phyloP scores from a whole-genome alignment of 2,113 vertebrate genomes.

The Acanthochromis polyacanthus region DNA sequence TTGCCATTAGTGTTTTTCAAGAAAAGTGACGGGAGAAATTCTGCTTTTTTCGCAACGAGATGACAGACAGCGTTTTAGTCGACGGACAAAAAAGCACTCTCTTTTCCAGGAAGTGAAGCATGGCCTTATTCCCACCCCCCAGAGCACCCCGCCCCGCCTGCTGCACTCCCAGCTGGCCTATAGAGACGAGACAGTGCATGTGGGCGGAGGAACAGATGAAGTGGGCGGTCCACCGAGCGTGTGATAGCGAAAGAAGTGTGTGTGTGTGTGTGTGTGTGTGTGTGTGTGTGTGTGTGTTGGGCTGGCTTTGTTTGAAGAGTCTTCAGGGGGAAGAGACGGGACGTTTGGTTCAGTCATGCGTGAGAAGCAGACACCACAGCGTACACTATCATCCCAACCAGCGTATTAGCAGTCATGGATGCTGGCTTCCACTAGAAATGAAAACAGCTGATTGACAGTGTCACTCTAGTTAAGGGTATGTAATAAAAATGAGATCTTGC shows the following conservation, averaged over 20 bases:
- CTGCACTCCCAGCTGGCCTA: conserved; percentile 74
- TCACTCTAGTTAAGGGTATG: conserved; percentile 1
- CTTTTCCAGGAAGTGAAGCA: conserved; percentile 52
- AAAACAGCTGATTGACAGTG: conserved; percentile 38
- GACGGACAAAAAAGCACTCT: conserved; percentile 12
- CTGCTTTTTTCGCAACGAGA: neutral
- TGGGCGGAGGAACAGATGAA: conserved; percentile 72
- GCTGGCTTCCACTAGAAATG: conserved; percentile 29
- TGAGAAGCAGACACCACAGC: conserved; percentile 35
- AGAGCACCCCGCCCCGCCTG: conserved; percentile 58
- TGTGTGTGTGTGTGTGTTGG: neutral
- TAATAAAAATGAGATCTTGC: no score
- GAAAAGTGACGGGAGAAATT: neutral
- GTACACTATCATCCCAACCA: conserved; percentile 25
- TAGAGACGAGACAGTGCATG: conserved; percentile 43
- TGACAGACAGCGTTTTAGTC: neutral
- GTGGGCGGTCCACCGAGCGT: conserved; percentile 45
- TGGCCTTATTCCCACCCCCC: conserved; percentile 32
- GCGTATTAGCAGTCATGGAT: conserved; percentile 47
- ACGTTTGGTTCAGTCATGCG: conserved; percentile 41
- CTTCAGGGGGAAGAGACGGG: conserved; percentile 25
- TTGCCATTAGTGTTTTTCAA: conserved; percentile 12
- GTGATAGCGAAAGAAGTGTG: conserved; percentile 3
- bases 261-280: no score
- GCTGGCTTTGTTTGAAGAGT: neutral